Percentiles rank a stretch among this genome's conserved stretches.
These are phyloP conservation scores for Horisme vitalbata DNA, from an alignment of 2,888 invertebrate species.

Conservation along the genomic window DNA sequence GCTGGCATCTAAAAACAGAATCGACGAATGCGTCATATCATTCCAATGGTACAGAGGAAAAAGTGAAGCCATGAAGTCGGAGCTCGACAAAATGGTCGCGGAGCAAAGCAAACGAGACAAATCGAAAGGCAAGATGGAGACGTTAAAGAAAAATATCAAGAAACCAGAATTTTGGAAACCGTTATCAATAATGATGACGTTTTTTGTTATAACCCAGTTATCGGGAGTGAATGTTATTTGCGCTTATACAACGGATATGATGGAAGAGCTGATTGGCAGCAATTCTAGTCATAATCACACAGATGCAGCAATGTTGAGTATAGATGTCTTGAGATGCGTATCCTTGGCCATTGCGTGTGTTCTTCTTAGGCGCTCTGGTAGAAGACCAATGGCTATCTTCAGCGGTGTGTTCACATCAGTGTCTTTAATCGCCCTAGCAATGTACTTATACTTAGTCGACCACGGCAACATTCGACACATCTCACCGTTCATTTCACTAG, in stretches of 20 bases:
- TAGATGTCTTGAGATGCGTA: slow-evolving; percentile 84
- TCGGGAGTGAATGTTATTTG: slow-evolving; percentile 88
- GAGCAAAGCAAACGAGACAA: slow-evolving; percentile 62
- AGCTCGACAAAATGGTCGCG: slow-evolving; percentile 75
- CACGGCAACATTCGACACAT: slow-evolving; percentile 47
- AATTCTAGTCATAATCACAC: slow-evolving; percentile 70
- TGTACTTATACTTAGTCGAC: slow-evolving; percentile 67
- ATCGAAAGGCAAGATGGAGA: slow-evolving; percentile 56
- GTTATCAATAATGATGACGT: slow-evolving; percentile 82
- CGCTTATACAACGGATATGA: slow-evolving; percentile 87
- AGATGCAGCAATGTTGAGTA: slow-evolving; percentile 85
- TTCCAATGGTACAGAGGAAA: slow-evolving; percentile 85
- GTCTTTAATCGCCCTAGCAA: slow-evolving; percentile 81
- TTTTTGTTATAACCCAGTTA: slow-evolving; percentile 86
- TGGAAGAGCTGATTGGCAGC: slow-evolving; percentile 82
- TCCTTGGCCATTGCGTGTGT: slow-evolving; percentile 84
- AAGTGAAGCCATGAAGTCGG: slow-evolving; percentile 67
- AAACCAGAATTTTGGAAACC: slow-evolving; percentile 85
- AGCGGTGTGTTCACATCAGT: slow-evolving; percentile 84
- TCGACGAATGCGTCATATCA: slow-evolving; percentile 81
- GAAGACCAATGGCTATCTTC: slow-evolving; percentile 84
- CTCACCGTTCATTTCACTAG: slow-evolving; percentile 67
- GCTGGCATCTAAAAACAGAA: slow-evolving; percentile 84
- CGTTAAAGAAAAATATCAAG: slow-evolving; percentile 63
- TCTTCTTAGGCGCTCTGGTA: slow-evolving; percentile 82